Base-by-base conservation (phyloP, 37 sponge, comb jelly and placozoan species). In the Spongilla lacustris region DNA sequence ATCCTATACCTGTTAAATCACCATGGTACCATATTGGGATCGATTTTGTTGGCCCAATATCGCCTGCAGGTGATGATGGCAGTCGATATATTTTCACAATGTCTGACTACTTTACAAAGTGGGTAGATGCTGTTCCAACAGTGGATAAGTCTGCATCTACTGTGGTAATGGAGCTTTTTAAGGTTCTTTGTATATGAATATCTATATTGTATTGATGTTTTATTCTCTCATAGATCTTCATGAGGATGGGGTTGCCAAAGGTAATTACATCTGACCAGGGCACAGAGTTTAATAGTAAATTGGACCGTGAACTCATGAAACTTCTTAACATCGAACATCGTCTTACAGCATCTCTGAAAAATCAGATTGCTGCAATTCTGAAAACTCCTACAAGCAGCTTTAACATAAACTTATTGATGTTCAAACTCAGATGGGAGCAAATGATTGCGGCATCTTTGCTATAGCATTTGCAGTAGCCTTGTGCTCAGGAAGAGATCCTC, bases 61-160 rank as follows among this genome's bases (percentile, higher is more conserved):
- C 48, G 28, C 81, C 90, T 38, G 14, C 22, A 36, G 68, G 68
- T 73, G 26, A 73, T 6, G 84, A 79, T 83, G 85, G 86, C 17
- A 74, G 30, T 36, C 46, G 58, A 10, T 93, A 81, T 38, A 86
- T 93, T 33, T 58, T 93, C 14, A 89, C 90, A 8, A 46, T 93
- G 8, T 86, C 87, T 81, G 87, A 93, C 80, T 93, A 93, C 74
- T 93, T 93, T 74, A 81, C 90, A 6, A 92, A 89, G 87, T 92
- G 82, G 86, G 87, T 82, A 4, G 86, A 92, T 28, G 89, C 82
- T 67, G 32, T 89, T 31, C 77, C 89, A 46, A 77, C 81, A 26
- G 26, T 78, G 10, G 70, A 73, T 74, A 89, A 92, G 73, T 27
- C 38, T 78, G 93, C 93, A 36, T 29, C 23, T 71, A 21, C 28